phyloP scores from a whole-genome alignment of 1,140 invertebrate genomes.

The Tachypleus tridentatus region DNA sequence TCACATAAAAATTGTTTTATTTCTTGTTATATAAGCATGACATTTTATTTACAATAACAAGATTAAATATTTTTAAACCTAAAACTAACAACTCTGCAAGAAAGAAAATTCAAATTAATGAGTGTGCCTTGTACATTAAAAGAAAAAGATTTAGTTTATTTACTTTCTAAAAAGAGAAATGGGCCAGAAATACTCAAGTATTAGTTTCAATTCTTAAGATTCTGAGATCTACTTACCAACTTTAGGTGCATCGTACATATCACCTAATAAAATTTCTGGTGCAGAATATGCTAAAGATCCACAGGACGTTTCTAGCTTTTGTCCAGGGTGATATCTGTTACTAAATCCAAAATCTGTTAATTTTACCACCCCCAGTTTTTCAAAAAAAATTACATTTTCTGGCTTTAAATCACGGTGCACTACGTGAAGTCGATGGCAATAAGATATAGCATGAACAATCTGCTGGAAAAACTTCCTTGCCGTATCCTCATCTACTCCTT shows the following conservation, averaged over 20 bases:
- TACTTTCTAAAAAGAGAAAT: no score
- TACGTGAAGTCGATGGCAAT: constrained; percentile 90
- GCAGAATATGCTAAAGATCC: constrained; percentile 98
- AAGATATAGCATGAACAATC: constrained; percentile 65
- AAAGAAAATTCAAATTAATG: no score
- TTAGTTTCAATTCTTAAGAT: no score
- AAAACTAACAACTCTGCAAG: no score
- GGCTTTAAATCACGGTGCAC: constrained; percentile 94
- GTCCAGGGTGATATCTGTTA: constrained; percentile 83
- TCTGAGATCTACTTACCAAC: constrained; percentile 26
- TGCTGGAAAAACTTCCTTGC: constrained; percentile 81
- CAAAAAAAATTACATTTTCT: constrained; percentile 98
- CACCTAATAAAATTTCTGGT: constrained; percentile 94
- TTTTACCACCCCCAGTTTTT: constrained; percentile 93
- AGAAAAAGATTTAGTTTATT: no score
- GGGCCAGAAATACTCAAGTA: no score
- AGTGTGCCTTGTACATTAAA: no score
- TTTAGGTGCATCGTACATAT: constrained; percentile 44
- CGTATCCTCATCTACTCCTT: constrained; percentile 48
- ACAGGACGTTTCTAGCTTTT: constrained; percentile 97
- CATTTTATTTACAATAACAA: no score
- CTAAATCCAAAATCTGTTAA: constrained; percentile 99
- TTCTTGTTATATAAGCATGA: no score
- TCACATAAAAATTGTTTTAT: no score
- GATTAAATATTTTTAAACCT: no score